These are phyloP conservation scores for Pachypeltis micranthus DNA, from an alignment of 1,140 invertebrate species.

Conservation along the genomic window DNA sequence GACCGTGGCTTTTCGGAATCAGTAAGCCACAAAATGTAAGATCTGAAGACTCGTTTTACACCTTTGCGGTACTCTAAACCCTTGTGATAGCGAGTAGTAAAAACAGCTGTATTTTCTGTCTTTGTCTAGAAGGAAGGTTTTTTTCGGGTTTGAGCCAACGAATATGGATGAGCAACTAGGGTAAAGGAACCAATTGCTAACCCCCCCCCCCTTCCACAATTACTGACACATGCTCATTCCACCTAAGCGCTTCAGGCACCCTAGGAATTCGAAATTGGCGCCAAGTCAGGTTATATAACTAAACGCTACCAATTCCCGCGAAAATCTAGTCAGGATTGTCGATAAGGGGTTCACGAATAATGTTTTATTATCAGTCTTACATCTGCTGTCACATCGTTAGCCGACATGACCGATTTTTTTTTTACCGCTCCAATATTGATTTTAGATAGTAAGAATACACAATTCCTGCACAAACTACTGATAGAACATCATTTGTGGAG, in stretches of 20 bases:
- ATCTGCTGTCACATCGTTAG: background rate
- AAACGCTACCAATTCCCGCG: background rate
- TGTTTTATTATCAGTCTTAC: background rate
- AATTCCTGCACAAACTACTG: background rate
- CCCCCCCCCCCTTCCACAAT: background rate
- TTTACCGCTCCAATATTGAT: background rate
- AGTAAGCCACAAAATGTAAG: too few relatives aligned
- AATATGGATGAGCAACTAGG: too few relatives aligned
- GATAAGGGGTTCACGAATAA: constrained; percentile 2
- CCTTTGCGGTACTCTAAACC: too few relatives aligned
- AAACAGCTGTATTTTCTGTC: too few relatives aligned
- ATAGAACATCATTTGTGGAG: background rate
- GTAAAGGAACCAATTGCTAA: background rate
- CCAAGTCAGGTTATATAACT: background rate
- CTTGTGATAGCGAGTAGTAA: too few relatives aligned
- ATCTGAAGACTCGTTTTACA: too few relatives aligned
- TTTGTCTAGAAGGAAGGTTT: too few relatives aligned
- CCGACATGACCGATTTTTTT: background rate
- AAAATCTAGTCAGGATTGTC: background rate
- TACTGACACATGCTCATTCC: constrained; percentile 1
- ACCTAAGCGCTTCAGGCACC: background rate
- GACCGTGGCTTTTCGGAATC: too few relatives aligned
- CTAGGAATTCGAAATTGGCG: background rate
- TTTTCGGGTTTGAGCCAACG: too few relatives aligned
- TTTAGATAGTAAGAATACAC: background rate